Conservation (phyloP, 2,797 vertebrate species). For the Gobio occitaniae region DNA sequence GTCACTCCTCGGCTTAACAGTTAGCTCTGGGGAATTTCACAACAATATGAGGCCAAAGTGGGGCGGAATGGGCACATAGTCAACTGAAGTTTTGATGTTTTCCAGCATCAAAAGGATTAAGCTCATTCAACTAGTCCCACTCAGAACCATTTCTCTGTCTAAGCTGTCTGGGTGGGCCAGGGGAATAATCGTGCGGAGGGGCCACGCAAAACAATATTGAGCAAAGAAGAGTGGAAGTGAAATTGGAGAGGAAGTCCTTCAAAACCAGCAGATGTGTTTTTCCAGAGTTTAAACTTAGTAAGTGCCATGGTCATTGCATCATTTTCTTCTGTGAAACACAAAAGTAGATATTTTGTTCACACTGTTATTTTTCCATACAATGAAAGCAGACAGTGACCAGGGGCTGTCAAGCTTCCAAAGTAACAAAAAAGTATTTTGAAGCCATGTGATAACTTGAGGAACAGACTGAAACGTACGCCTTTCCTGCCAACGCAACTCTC, state of each 20-base stretch:
- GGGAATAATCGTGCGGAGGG: slow-evolving; percentile 20
- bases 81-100: slow-evolving; percentile 38
- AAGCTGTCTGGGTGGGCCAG: slow-evolving; percentile 48
- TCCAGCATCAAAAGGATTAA: slow-evolving; percentile 52
- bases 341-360: not conserved
- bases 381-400: not conserved
- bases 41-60: slow-evolving; percentile 46
- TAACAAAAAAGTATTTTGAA: too few relatives aligned
- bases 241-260: slow-evolving; percentile 30
- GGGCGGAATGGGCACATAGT: slow-evolving; percentile 24
- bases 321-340: not conserved
- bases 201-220: slow-evolving; percentile 19
- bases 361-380: not conserved
- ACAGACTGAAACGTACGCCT: not conserved
- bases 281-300: not conserved
- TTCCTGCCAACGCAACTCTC: not conserved
- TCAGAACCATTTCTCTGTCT: slow-evolving; percentile 38
- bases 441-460: not conserved
- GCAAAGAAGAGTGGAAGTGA: slow-evolving; percentile 29
- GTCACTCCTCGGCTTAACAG: not conserved
- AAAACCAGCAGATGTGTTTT: slow-evolving; percentile 23
- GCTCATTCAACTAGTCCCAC: slow-evolving; percentile 23
- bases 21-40: slow-evolving; percentile 40
- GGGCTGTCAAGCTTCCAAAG: not conserved
- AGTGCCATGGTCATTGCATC: not conserved